phyloP scores from a whole-genome alignment of 1,140 invertebrate genomes.

The Calliopsis andreniformis region DNA sequence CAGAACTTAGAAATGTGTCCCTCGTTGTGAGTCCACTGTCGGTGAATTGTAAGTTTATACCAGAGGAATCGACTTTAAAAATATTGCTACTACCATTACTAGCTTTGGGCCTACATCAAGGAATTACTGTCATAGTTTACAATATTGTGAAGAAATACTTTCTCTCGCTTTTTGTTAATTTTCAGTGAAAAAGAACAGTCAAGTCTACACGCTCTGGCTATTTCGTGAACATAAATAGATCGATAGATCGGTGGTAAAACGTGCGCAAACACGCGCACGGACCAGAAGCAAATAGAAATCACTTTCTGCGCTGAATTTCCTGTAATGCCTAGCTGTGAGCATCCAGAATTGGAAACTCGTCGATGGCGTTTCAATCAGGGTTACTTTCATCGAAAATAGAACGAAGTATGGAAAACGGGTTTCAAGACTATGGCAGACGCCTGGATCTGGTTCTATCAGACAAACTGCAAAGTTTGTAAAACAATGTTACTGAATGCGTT shows the following conservation, averaged over 20 bases:
- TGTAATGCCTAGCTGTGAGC: constrained; percentile 12
- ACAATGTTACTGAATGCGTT: too few species aligned
- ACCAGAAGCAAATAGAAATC: constrained; percentile 9
- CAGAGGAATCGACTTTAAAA: too few species aligned
- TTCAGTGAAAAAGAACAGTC: background rate
- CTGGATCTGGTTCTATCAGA: too few species aligned
- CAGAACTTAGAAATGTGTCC: too few species aligned
- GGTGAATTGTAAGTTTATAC: too few species aligned
- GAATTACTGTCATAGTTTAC: too few species aligned
- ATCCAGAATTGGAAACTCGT: constrained; percentile 33
- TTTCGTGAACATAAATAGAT: constrained; percentile 22
- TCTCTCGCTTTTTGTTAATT: background rate
- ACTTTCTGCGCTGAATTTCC: constrained; percentile 32
- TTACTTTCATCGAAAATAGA: constrained; percentile 21
- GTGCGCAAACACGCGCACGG: constrained; percentile 24
- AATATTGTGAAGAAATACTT: too few species aligned
- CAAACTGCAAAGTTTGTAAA: too few species aligned
- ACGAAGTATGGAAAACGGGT: constrained; percentile 4
- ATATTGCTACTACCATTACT: too few species aligned
- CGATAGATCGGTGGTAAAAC: constrained; percentile 31
- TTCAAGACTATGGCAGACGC: too few species aligned
- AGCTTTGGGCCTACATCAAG: too few species aligned
- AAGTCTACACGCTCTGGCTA: background rate
- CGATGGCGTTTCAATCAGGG: constrained; percentile 1
- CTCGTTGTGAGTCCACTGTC: too few species aligned